Evolutionary conservation across 2,888 invertebrate genomes (phyloP).

Genomic region (Congeria kusceri): DNA sequence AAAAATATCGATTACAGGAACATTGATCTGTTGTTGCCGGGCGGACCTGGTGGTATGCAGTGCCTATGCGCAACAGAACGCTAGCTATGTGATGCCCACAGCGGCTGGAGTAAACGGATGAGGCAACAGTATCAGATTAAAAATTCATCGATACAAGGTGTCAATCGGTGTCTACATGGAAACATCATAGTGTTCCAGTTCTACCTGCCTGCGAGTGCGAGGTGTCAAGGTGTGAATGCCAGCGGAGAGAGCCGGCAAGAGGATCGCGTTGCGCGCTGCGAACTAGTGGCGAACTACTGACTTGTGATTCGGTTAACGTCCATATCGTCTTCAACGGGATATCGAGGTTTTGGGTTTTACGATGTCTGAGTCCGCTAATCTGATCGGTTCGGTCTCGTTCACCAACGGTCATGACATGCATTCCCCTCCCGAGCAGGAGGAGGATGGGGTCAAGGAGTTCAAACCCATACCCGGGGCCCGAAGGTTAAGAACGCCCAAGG

Average conservation of each 20-base stretch:
- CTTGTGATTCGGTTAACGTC: neutral
- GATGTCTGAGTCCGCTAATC: conserved; percentile 60
- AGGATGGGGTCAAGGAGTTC: conserved; percentile 25
- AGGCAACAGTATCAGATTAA: too few species aligned
- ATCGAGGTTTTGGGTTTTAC: conserved; percentile 10
- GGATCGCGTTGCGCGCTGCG: neutral
- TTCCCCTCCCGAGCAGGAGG: conserved; percentile 26
- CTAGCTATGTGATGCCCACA: too few species aligned
- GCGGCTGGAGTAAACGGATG: too few species aligned
- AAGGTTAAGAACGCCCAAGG: conserved; percentile 33
- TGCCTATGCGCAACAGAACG: too few species aligned
- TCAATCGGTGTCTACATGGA: too few species aligned
- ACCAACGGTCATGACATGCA: conserved; percentile 43
- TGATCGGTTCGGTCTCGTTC: conserved; percentile 52
- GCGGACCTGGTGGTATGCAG: too few species aligned
- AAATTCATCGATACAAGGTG: too few species aligned
- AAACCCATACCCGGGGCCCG: conserved; percentile 51
- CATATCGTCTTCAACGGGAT: neutral
- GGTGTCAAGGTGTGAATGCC: neutral
- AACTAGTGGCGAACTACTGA: neutral
- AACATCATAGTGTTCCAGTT: too few species aligned
- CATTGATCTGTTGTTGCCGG: too few species aligned
- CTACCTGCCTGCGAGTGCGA: neutral
- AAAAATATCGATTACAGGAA: too few species aligned
- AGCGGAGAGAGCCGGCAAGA: neutral